These are phyloP conservation scores for Forbesichthys agassizii DNA, from an alignment of 2,113 vertebrate species.

Conservation along the genomic window DNA sequence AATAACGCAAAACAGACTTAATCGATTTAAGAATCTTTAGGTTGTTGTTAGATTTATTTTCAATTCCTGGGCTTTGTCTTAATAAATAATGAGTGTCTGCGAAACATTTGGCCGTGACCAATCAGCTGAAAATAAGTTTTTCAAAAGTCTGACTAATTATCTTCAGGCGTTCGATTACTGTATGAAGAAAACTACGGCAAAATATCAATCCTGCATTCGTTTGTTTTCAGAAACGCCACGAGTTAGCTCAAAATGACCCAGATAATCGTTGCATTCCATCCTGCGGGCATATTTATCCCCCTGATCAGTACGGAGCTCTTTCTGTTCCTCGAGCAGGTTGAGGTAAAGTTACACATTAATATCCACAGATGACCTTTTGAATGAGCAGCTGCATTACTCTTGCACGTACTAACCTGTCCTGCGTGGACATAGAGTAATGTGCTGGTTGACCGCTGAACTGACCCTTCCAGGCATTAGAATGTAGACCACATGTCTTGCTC, in stretches of 20 bases:
- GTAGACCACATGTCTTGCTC: constrained; percentile 70
- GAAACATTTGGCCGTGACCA: constrained; percentile 55
- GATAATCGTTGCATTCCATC: constrained; percentile 40
- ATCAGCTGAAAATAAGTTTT: constrained; percentile 51
- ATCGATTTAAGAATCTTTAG: constrained; percentile 61
- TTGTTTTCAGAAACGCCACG: constrained; percentile 52
- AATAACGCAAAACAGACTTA: constrained; percentile 38
- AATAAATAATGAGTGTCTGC: constrained; percentile 61
- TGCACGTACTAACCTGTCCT: constrained; percentile 70
- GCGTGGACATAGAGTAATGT: constrained; percentile 78
- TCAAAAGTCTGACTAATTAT: constrained; percentile 65
- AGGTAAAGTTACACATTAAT: constrained; percentile 78
- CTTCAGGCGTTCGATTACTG: constrained; percentile 64
- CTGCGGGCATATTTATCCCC: constrained; percentile 46
- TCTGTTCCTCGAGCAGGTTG: constrained; percentile 58
- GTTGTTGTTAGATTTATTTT: constrained; percentile 41
- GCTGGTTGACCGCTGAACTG: constrained; percentile 72
- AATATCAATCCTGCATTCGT: constrained; percentile 57
- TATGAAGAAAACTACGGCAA: constrained; percentile 25
- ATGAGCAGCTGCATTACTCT: constrained; percentile 77
- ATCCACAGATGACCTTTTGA: constrained; percentile 77
- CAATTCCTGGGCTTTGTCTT: constrained; percentile 41
- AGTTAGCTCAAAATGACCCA: constrained; percentile 51
- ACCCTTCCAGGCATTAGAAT: constrained; percentile 73
- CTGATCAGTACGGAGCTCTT: constrained; percentile 21